Base-by-base conservation (phyloP, 2,888 invertebrate genomes). In the Drosophila pseudotalamancana region DNA sequence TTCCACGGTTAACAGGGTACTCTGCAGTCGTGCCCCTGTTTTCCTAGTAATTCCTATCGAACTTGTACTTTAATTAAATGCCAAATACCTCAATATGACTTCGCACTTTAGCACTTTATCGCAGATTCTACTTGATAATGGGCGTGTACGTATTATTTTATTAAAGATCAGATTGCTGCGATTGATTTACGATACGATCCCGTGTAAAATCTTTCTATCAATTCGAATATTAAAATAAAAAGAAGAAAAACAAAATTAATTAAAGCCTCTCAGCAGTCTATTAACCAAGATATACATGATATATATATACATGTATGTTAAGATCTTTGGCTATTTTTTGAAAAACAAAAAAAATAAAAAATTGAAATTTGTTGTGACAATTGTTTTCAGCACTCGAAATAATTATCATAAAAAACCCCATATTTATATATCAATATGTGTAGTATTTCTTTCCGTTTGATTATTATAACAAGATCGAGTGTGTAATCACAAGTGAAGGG, bases 321-420 rank as follows among this genome's bases (percentile, higher is more conserved):
- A 12, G 29, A 45, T 45, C 29, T 29, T 19, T 8, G 5, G 19
- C 11, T 11, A 29, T n/a, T 43, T 29, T 23, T 11, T 12, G 5
- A 14, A 40, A 9, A 12, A 4, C 2, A 18, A 35, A 35, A 23
- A 40, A 40, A 19, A 34, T 11, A 42, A 43, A 29, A 45, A 9
- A 45, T 12, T 40, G 18, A 40, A 19, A 60, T 40, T 43, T 70
- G 49, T 57, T 63, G 53, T 75, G 70, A 69, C 56, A 71, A 34
- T 63, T 70, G 77, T 66, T 82, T 82, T 78, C 63, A 69, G 70
- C 86, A 85, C 82, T 88, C 69, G 51, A 86, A 79, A 76, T 72
- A 88, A 86, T 86, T 88, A 88, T 88, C 87, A 75, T 79, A 69
- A 69, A 73, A 83, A 61, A 77, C 57, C 12, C 23, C 62, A 31